Evolutionary conservation across 2,113 vertebrate species (phyloP).

Genomic region (Garra rufa): DNA sequence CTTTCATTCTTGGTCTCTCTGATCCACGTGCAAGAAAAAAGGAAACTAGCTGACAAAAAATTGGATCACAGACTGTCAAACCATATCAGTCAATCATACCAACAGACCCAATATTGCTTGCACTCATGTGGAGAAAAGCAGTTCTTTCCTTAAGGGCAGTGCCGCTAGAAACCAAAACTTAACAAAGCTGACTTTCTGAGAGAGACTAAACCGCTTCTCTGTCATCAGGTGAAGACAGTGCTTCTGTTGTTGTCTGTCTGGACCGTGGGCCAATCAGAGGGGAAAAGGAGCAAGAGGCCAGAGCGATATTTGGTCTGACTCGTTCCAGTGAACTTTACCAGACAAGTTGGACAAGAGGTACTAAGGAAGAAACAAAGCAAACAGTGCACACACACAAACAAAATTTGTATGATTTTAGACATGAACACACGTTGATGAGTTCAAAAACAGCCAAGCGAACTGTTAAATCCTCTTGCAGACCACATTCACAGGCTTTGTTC

Average conservation of each 20-base stretch:
- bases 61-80: slow-evolving; percentile 55
- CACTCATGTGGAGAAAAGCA: slow-evolving; percentile 23
- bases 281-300: slow-evolving; percentile 30
- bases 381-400: not conserved
- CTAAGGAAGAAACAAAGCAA: slow-evolving; percentile 8
- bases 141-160: slow-evolving; percentile 10
- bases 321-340: slow-evolving; percentile 31
- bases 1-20: slow-evolving; percentile 48
- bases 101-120: slow-evolving; percentile 9
- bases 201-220: slow-evolving; percentile 33
- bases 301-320: slow-evolving; percentile 37
- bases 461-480: slow-evolving; percentile 4
- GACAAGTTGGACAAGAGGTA: not conserved
- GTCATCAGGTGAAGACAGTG: slow-evolving; percentile 28
- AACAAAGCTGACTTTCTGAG: slow-evolving; percentile 17
- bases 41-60: slow-evolving; percentile 48
- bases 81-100: slow-evolving; percentile 44
- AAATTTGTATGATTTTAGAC: not conserved
- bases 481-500: not conserved
- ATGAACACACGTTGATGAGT: not conserved
- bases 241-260: slow-evolving; percentile 33
- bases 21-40: slow-evolving; percentile 30
- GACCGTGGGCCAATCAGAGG: not conserved
- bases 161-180: slow-evolving; percentile 7
- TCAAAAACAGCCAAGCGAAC: not conserved